Evolutionary conservation across 2,113 vertebrate genomes (phyloP).

Genomic region (Heptranchias perlo): DNA sequence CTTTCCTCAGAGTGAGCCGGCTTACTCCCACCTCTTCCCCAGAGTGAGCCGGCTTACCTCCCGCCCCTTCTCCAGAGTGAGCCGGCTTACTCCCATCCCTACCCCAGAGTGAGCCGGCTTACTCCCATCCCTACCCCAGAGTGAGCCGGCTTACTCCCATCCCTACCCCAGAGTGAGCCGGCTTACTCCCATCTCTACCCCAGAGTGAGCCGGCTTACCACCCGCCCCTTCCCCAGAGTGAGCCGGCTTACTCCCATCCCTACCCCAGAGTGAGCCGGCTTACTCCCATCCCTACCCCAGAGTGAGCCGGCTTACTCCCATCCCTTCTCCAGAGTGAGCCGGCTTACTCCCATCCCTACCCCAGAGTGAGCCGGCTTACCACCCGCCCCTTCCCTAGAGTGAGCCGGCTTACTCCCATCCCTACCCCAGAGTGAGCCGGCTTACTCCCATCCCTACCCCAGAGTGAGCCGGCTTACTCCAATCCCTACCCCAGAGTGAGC

Average conservation of each 20-base stretch:
- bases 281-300: not conserved
- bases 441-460: not conserved
- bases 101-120: not conserved
- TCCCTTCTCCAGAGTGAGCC: not conserved
- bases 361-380: not conserved
- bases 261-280: not conserved
- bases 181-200: not conserved
- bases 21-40: not conserved
- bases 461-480: not conserved
- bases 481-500: not conserved
- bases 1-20: not conserved
- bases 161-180: not conserved
- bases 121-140: not conserved
- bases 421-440: not conserved
- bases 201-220: not conserved
- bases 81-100: not conserved
- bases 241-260: not conserved
- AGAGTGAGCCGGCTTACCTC: not conserved
- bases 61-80: not conserved
- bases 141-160: not conserved
- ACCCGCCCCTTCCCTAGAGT: not conserved
- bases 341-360: too few relatives aligned
- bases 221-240: not conserved
- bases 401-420: not conserved
- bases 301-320: not conserved